Evolutionary conservation across 1,140 invertebrate species (phyloP).

Genomic region (Metopolophium dirhodum): DNA sequence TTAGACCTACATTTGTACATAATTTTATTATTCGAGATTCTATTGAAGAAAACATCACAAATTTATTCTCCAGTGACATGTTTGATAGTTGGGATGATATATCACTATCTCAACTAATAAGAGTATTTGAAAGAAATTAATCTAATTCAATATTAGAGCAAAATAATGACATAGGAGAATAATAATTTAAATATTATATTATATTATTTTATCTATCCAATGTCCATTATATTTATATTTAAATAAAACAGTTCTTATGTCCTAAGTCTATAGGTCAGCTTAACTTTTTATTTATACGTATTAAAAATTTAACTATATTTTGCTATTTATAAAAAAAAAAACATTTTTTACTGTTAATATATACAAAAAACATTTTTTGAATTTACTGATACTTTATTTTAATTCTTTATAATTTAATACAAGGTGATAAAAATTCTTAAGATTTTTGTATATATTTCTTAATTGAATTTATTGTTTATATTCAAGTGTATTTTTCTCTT

Average conservation of each 20-base stretch:
- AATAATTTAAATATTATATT: neutral
- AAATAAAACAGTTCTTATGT: neutral
- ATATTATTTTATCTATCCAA: neutral
- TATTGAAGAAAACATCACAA: conserved; percentile 45
- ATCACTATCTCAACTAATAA: conserved; percentile 5
- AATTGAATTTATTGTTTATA: neutral
- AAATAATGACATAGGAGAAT: neutral
- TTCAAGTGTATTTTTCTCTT: neutral
- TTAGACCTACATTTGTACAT: conserved; percentile 48
- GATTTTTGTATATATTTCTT: neutral
- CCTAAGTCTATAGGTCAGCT: neutral
- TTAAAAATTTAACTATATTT: neutral
- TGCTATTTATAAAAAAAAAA: neutral
- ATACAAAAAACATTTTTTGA: neutral
- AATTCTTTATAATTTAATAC: neutral
- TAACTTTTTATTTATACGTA: neutral
- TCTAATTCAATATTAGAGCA: neutral
- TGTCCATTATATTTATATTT: neutral
- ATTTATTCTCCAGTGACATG: neutral
- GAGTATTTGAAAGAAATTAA: conserved; percentile 40
- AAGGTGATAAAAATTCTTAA: conserved; percentile 16
- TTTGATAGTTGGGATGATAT: conserved; percentile 28
- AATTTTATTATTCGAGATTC: conserved; percentile 38
- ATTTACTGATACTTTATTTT: neutral
- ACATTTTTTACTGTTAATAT: neutral